These are phyloP conservation scores for Octonoba sinensis DNA, from an alignment of 2,888 invertebrate species.

Conservation along the genomic window DNA sequence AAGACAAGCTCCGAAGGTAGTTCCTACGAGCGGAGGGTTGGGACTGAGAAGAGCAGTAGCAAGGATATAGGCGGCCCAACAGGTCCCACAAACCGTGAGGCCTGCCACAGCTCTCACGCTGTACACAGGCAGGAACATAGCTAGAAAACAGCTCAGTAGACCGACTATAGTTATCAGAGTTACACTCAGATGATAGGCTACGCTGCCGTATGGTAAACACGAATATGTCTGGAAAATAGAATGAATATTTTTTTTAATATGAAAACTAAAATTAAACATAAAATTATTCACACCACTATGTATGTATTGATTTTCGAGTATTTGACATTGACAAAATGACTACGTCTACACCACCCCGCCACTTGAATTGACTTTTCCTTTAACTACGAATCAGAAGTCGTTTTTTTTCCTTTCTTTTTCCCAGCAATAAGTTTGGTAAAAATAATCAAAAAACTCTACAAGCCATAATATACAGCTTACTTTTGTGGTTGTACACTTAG, in stretches of 20 bases:
- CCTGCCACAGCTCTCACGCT: conserved; percentile 66
- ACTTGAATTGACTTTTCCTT: too few species aligned
- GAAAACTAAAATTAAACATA: background rate
- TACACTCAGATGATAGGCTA: conserved; percentile 83
- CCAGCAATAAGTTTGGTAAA: too few species aligned
- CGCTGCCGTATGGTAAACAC: conserved; percentile 83
- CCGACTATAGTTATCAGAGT: conserved; percentile 84
- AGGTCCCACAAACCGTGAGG: conserved; percentile 71
- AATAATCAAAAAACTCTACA: too few species aligned
- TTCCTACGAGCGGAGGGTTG: conserved; percentile 77
- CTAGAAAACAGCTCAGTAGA: conserved; percentile 80
- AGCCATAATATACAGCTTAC: too few species aligned
- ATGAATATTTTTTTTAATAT: background rate
- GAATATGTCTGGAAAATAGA: conserved; percentile 80
- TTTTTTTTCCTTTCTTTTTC: too few species aligned
- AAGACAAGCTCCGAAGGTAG: conserved; percentile 76
- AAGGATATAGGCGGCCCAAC: conserved; percentile 79
- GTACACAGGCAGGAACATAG: conserved; percentile 74
- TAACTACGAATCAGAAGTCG: too few species aligned
- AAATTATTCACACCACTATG: too few species aligned
- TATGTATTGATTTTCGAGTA: too few species aligned
- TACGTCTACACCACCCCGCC: too few species aligned
- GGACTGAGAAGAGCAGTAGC: conserved; percentile 82
- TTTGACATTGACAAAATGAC: too few species aligned
- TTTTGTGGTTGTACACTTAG: too few species aligned